These are phyloP conservation scores for Zoanthus sociatus DNA, from an alignment of 92 coral and sea anemone genomes.

Conservation along the genomic window DNA sequence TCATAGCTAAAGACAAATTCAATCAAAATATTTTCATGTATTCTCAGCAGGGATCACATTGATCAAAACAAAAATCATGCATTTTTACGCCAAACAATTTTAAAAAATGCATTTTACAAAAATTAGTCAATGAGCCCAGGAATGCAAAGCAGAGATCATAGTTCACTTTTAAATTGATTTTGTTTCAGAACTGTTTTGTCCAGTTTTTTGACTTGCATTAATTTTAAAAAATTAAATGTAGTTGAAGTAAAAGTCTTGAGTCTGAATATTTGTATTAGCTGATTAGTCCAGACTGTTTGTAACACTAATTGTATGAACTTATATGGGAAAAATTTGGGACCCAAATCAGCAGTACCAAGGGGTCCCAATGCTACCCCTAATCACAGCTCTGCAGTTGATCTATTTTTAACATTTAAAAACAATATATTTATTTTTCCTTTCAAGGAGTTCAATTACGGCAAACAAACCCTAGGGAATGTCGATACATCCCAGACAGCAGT, in stretches of 20 bases:
- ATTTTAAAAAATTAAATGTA: neutral
- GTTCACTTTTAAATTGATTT: neutral
- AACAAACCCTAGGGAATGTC: slow-evolving; percentile 14
- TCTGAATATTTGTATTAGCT: neutral
- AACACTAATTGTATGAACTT: neutral
- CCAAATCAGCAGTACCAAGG: slow-evolving; percentile 13
- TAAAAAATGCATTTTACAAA: neutral
- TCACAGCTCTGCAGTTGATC: slow-evolving; percentile 17
- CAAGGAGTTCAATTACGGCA: slow-evolving; percentile 29
- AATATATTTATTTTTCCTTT: slow-evolving; percentile 2
- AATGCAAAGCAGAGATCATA: neutral
- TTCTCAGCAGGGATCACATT: neutral
- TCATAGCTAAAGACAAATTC: neutral
- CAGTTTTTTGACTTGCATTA: neutral
- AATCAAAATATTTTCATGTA: slow-evolving; percentile 25
- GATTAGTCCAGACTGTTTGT: neutral
- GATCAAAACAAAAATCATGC: neutral
- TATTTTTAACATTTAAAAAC: slow-evolving; percentile 6
- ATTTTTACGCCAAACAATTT: neutral
- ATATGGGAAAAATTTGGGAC: neutral
- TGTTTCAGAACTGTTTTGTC: neutral
- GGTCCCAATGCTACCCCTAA: neutral
- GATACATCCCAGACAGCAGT: neutral
- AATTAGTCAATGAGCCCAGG: neutral
- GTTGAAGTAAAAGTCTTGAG: neutral